Evolutionary conservation across 2,888 invertebrate species (phyloP).

Genomic region (Drosophila austrosaltans): DNA sequence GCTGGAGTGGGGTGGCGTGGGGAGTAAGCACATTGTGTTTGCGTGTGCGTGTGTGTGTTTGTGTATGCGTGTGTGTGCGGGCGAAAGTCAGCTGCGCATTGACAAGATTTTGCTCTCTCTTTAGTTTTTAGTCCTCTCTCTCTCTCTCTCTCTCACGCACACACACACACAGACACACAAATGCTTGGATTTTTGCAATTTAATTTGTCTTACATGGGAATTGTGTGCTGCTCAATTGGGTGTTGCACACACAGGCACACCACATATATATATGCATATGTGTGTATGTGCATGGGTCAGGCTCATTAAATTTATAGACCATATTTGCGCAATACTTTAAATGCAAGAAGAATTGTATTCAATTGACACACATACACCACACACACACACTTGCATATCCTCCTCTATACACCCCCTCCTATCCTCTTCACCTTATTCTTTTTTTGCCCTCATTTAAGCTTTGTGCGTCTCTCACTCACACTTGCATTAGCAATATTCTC

Average conservation of each 20-base stretch:
- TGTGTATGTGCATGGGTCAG: conserved; percentile 25
- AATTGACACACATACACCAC: conserved; percentile 65
- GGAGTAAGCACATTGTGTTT: conserved; percentile 6
- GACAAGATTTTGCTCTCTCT: conserved; percentile 21
- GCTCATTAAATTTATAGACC: conserved; percentile 54
- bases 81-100: conserved; percentile 63
- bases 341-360: conserved; percentile 51
- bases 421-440: background rate
- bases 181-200: conserved; percentile 35
- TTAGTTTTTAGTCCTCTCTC: conserved; percentile 5
- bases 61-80: conserved; percentile 17
- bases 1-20: background rate
- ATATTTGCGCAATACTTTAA: conserved; percentile 29
- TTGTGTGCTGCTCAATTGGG: conserved; percentile 23
- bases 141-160: conserved; percentile 11
- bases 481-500: conserved; percentile 13
- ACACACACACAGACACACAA: background rate
- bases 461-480: conserved; percentile 43
- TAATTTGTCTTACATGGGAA: conserved; percentile 67
- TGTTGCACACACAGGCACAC: background rate
- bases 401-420: background rate
- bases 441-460: conserved; percentile 39
- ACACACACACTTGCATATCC: conserved; percentile 4
- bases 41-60: background rate
- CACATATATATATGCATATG: background rate